These are phyloP conservation scores for Mus musculus DNA, from an alignment of 2,113 vertebrate genomes.

Conservation along the genomic window GRCm39 chr13:42871001-42871500, in stretches of 20 bases:
- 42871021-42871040: neutral
- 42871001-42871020: neutral
- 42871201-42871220: neutral
- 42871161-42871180: neutral
- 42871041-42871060: no score
- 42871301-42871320: neutral
- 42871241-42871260: neutral
- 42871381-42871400: neutral
- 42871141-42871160: neutral
- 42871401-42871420: no score
- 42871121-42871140: neutral
- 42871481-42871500: neutral
- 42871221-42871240: neutral
- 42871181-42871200: neutral
- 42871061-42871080: neutral
- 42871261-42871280: neutral
- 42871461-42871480: neutral
- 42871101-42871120: neutral
- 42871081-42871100: rapidly evolving
- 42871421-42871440: no score
- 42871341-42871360: neutral
- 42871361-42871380: neutral
- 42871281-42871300: neutral
- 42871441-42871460: neutral
- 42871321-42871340: neutral